Conservation (phyloP, 2,888 invertebrate species). For the Rugalucina vietnamica region DNA sequence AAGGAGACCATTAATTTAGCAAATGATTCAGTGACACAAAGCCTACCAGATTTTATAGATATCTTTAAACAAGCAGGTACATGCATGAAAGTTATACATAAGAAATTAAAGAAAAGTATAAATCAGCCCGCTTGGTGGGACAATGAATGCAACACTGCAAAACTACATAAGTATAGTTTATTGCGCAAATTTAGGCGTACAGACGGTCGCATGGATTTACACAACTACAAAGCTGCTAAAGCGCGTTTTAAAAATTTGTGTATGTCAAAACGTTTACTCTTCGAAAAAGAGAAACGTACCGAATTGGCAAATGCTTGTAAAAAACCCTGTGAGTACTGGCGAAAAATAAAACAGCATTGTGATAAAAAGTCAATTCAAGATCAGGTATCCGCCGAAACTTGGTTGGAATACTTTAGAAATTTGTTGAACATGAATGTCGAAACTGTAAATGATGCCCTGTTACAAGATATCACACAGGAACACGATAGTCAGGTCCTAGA, state of each 20-base stretch:
- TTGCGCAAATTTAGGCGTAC: not conserved
- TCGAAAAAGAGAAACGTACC: conserved; percentile 4
- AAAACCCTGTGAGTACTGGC: conserved; percentile 3
- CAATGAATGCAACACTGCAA: not conserved
- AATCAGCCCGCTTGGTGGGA: conserved; percentile 17
- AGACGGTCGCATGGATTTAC: not conserved
- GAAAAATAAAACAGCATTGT: not conserved
- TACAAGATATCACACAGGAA: not conserved
- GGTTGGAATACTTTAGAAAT: not conserved
- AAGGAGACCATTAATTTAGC: not conserved
- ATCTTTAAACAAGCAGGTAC: not conserved
- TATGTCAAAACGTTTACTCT: not conserved
- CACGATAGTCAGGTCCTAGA: not conserved
- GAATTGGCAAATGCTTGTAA: conserved; percentile 17
- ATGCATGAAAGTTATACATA: not conserved
- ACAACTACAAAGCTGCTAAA: not conserved
- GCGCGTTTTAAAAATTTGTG: conserved; percentile 21
- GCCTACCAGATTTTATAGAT: not conserved
- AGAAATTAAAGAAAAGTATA: not conserved
- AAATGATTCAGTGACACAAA: not conserved
- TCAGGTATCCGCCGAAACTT: not conserved
- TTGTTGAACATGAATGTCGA: not conserved
- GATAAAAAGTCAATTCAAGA: not conserved
- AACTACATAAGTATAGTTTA: not conserved
- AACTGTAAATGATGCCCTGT: not conserved